These are phyloP conservation scores for Drosophila planitibia DNA, from an alignment of 2,888 invertebrate genomes.

Conservation along the genomic window DNA sequence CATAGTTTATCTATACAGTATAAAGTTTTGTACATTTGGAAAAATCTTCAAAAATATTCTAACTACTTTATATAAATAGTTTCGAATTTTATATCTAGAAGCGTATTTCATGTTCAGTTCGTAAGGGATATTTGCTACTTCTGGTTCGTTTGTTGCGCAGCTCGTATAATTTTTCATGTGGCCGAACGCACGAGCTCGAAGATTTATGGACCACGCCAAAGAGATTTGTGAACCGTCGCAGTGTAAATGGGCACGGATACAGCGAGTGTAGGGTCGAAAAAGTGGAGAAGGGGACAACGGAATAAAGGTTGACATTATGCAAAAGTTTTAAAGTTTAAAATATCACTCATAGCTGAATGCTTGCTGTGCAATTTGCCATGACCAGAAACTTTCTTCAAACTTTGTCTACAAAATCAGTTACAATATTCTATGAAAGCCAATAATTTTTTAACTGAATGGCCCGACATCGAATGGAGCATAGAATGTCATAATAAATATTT, in stretches of 20 bases:
- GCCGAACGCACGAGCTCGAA: slow-evolving; percentile 41
- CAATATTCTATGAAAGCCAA: slow-evolving; percentile 20
- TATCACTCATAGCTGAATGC: slow-evolving; percentile 30
- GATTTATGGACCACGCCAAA: slow-evolving; percentile 65
- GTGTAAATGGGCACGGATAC: slow-evolving; percentile 32
- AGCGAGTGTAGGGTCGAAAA: not conserved
- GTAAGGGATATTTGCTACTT: not conserved
- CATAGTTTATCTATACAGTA: not conserved
- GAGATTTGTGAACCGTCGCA: slow-evolving; percentile 59
- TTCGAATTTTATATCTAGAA: not conserved
- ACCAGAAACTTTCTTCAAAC: slow-evolving; percentile 44
- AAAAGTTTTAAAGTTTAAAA: slow-evolving; percentile 54
- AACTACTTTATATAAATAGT: not conserved
- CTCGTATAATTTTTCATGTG: slow-evolving; percentile 72
- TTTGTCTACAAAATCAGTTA: slow-evolving; percentile 33
- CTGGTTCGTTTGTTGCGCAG: slow-evolving; percentile 45
- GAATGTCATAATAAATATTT: slow-evolving; percentile 18
- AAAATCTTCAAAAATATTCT: not conserved
- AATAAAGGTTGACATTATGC: slow-evolving; percentile 38
- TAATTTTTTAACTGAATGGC: slow-evolving; percentile 19
- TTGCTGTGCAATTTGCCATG: slow-evolving; percentile 48
- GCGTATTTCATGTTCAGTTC: slow-evolving; percentile 14
- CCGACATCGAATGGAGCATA: slow-evolving; percentile 24
- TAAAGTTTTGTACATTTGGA: not conserved
- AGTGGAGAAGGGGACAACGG: not conserved